These are phyloP conservation scores for Myoxocephalus aenaeus DNA, from an alignment of 2,797 vertebrate genomes.

Conservation along the genomic window DNA sequence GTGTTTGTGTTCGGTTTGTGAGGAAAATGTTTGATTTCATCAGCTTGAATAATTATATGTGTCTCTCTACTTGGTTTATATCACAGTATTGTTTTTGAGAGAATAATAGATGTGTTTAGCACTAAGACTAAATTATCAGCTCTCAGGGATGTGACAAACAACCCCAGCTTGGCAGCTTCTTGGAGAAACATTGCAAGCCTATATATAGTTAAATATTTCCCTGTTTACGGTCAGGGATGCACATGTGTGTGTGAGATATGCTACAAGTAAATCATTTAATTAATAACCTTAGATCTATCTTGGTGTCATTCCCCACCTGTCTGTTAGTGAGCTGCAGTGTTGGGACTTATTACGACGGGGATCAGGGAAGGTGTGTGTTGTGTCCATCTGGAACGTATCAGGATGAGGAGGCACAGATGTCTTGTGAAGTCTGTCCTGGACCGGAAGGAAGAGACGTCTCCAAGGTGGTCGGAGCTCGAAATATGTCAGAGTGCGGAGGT, in stretches of 20 bases:
- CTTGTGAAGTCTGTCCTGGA: slow-evolving; percentile 86
- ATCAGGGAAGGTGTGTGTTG: slow-evolving; percentile 86
- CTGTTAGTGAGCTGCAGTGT: slow-evolving; percentile 86
- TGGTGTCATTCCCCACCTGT: slow-evolving; percentile 48
- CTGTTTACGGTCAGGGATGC: neutral
- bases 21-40: slow-evolving; percentile 31
- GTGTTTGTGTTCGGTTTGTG: slow-evolving; percentile 53
- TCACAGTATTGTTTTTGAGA: slow-evolving; percentile 13
- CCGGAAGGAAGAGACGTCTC: slow-evolving; percentile 81
- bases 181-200: neutral
- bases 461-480: slow-evolving; percentile 84
- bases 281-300: slow-evolving; percentile 14
- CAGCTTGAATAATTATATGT: slow-evolving; percentile 12
- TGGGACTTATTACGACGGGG: slow-evolving; percentile 84
- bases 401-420: slow-evolving; percentile 89
- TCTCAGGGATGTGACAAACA: slow-evolving; percentile 14
- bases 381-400: slow-evolving; percentile 90
- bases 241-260: neutral
- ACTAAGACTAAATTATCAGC: slow-evolving; percentile 10
- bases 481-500: slow-evolving; percentile 90
- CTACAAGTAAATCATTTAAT: neutral
- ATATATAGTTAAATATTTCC: neutral
- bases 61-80: slow-evolving; percentile 16
- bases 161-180: neutral
- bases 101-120: slow-evolving; percentile 10